Evolutionary conservation across 2,113 vertebrate species (phyloP).

Genomic region (Salminus brasiliensis): DNA sequence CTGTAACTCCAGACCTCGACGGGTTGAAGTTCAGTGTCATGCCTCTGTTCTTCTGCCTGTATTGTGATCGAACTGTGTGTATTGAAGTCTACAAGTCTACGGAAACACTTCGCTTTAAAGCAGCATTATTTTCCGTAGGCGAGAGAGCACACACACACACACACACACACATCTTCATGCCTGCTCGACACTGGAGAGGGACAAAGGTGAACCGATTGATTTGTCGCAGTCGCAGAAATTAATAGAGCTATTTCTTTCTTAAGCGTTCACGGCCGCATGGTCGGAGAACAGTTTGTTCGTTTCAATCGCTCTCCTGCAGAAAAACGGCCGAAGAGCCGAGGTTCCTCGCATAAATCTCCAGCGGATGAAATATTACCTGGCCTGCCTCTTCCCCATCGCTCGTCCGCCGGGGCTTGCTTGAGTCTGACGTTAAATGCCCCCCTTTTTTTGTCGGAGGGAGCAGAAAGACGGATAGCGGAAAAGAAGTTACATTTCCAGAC

Average conservation of each 20-base stretch:
- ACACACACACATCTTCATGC: constrained; percentile 18
- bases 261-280: constrained; percentile 64
- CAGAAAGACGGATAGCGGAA: constrained; percentile 54
- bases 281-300: constrained; percentile 69
- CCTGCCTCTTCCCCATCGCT: constrained; percentile 49
- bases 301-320: constrained; percentile 71
- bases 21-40: not conserved
- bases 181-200: constrained; percentile 59
- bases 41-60: not conserved
- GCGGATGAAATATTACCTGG: constrained; percentile 73
- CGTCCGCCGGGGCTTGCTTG: constrained; percentile 37
- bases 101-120: not conserved
- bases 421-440: constrained; percentile 48
- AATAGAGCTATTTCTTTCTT: constrained; percentile 76
- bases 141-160: constrained; percentile 22
- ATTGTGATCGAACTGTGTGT: not conserved
- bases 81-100: constrained; percentile 22
- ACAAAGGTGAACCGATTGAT: constrained; percentile 73
- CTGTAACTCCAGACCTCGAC: too few species aligned
- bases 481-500: constrained; percentile 61
- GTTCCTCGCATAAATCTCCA: constrained; percentile 76
- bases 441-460: constrained; percentile 36
- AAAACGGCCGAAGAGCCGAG: constrained; percentile 63
- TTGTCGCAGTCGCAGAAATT: constrained; percentile 75
- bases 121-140: not conserved